Base-by-base conservation (phyloP, 2,888 invertebrate genomes). In the Neoscelio sp. region DNA sequence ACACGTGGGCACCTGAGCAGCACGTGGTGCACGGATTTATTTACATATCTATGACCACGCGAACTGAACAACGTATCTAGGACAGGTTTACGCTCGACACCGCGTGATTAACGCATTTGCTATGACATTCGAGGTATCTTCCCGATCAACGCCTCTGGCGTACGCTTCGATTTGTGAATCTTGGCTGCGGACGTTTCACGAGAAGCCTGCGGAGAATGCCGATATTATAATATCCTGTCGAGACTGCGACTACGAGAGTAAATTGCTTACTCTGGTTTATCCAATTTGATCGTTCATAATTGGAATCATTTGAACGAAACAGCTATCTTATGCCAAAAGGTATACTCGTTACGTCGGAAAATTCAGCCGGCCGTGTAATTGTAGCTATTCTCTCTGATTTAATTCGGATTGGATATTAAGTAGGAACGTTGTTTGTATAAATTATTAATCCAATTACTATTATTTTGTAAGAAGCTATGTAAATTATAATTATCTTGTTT, bases 21-120 rank as follows among this genome's bases (percentile, higher is more conserved):
- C 71, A 64, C 70, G 60, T 64, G 68, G 80, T 48, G 38, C 65
- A 12, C 40, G 60, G 35, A 54, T 75, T 50, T 60, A 68, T 73
- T 75, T 75, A 62, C 64, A 52, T 62, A 71, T 65, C 10, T 17
- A 52, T 56, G 44, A 15, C 17, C 56, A 35, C 56, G 44, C 65
- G 33, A 60, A 18, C 20, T 5, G 50, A 48, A 46, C 48, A 65
- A 54, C 50, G 71, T 60, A 62, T 60, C 68, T 56, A 35, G 64
- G 80, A 79, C 78, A 78, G 78, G 68, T 80, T 77, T 80, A 78
- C 67, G 62, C 74, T 73, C 74, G 71, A 64, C 74, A 56, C 74
- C 78, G 76, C 73, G 74, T 79, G 74, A 81, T 81, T 81, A 80
- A 82, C 80, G 81, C 74, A 75, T 74, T 82, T 78, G 60, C 80